A percentile compares a stretch with the other conserved stretches of the same genome.
Conservation (phyloP, 2,797 vertebrate genomes). For the Vespertilio murinus region DNA sequence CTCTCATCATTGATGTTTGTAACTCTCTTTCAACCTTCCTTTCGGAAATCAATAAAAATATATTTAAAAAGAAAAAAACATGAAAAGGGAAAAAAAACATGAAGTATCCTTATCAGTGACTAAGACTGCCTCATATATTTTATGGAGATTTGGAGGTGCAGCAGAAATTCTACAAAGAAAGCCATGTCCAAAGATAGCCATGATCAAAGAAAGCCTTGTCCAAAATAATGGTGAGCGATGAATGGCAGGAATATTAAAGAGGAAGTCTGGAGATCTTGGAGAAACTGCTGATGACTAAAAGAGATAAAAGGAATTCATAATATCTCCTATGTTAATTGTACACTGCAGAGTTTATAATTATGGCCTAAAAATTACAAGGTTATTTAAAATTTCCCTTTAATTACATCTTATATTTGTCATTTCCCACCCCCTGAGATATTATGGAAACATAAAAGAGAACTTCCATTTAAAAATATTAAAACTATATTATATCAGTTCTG, state of each 20-base stretch:
- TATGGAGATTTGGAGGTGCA: not conserved
- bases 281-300: not conserved
- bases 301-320: not conserved
- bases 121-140: not conserved
- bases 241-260: not conserved
- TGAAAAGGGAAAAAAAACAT: not conserved
- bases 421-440: not conserved
- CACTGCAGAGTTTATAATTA: not conserved
- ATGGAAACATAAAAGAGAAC: conserved; percentile 43
- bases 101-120: not conserved
- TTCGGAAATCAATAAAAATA: too few species aligned
- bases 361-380: not conserved
- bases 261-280: not conserved
- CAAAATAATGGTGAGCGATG: not conserved
- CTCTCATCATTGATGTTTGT: too few species aligned
- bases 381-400: not conserved
- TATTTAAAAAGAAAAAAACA: not conserved
- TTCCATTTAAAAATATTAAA: conserved; percentile 56
- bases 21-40: too few species aligned
- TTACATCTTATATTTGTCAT: not conserved
- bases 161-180: not conserved
- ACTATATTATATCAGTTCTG: conserved; percentile 2
- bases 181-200: not conserved
- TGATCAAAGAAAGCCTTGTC: not conserved
- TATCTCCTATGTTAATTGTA: not conserved